These are phyloP conservation scores for Zaprionus taronus DNA, from an alignment of 1,140 invertebrate species.

Conservation along the genomic window DNA sequence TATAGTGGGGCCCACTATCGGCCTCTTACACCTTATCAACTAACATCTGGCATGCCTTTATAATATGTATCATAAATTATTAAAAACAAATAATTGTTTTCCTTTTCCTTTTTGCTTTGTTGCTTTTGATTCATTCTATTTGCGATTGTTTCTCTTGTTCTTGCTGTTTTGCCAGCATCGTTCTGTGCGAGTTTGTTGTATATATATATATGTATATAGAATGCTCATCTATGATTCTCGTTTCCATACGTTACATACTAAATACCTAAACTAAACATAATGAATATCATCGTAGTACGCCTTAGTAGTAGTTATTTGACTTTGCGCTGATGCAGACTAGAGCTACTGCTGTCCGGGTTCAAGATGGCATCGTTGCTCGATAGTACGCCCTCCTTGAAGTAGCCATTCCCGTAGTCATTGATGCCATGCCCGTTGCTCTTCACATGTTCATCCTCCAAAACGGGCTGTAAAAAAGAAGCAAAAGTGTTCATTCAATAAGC, in stretches of 20 bases:
- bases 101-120: slow-evolving; percentile 26
- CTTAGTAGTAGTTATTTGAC: slow-evolving; percentile 84
- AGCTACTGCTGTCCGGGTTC: slow-evolving; percentile 84
- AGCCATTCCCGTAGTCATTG: slow-evolving; percentile 63
- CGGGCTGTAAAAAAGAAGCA: slow-evolving; percentile 80
- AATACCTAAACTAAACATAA: slow-evolving; percentile 75
- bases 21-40: slow-evolving; percentile 6
- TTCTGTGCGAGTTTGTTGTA: slow-evolving; percentile 28
- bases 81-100: slow-evolving; percentile 58
- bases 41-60: slow-evolving; percentile 26
- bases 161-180: slow-evolving; percentile 28
- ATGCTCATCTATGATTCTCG: slow-evolving; percentile 44
- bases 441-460: slow-evolving; percentile 84
- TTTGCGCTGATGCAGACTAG: slow-evolving; percentile 84
- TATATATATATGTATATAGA: slow-evolving; percentile 8
- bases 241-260: slow-evolving; percentile 62
- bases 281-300: slow-evolving; percentile 78
- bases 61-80: slow-evolving; percentile 54
- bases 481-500: slow-evolving; percentile 10
- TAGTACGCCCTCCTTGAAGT: slow-evolving; percentile 76
- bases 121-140: slow-evolving; percentile 20
- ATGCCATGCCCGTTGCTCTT: slow-evolving; percentile 55
- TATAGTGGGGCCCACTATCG: not conserved
- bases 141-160: not conserved
- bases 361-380: slow-evolving; percentile 79